Conservation (phyloP, 2,888 invertebrate genomes). For the Leptothorax acervorum region DNA sequence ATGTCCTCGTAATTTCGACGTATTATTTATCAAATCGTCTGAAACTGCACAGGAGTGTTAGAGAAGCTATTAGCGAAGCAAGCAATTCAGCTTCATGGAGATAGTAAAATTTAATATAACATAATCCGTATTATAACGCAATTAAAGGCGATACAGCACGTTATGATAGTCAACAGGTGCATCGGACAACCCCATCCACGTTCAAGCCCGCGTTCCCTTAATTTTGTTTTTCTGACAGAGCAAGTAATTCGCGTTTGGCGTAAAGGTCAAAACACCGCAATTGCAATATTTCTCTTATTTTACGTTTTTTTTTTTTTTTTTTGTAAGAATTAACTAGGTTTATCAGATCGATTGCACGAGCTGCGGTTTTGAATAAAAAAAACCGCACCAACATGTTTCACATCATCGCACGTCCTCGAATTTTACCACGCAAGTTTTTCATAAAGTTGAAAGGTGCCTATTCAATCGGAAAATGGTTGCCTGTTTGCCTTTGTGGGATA, state of each 20-base stretch:
- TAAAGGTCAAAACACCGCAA: not conserved
- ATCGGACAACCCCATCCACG: not conserved
- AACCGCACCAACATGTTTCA: constrained; percentile 3
- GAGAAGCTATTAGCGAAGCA: not conserved
- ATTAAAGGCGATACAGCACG: not conserved
- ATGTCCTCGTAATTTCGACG: not conserved
- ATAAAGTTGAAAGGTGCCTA: constrained; percentile 31
- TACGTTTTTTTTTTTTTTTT: not conserved
- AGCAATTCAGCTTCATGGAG: not conserved
- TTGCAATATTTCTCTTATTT: not conserved
- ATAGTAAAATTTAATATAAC: constrained; percentile 19
- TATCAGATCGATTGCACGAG: not conserved
- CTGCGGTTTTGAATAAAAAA: constrained; percentile 39
- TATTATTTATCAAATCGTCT: constrained; percentile 20
- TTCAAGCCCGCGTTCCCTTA: not conserved
- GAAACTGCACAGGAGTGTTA: not conserved
- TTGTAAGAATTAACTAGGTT: not conserved
- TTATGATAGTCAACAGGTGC: constrained; percentile 48
- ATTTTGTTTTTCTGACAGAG: not conserved
- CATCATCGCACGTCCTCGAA: constrained; percentile 32
- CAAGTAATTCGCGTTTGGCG: not conserved
- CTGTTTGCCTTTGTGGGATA: constrained; percentile 30
- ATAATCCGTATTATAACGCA: constrained; percentile 8
- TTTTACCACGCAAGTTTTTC: constrained; percentile 49
- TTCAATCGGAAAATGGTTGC: constrained; percentile 42